Evolutionary conservation across 1,140 invertebrate genomes (phyloP).

Genomic region (Diabrotica undecimpunctata): DNA sequence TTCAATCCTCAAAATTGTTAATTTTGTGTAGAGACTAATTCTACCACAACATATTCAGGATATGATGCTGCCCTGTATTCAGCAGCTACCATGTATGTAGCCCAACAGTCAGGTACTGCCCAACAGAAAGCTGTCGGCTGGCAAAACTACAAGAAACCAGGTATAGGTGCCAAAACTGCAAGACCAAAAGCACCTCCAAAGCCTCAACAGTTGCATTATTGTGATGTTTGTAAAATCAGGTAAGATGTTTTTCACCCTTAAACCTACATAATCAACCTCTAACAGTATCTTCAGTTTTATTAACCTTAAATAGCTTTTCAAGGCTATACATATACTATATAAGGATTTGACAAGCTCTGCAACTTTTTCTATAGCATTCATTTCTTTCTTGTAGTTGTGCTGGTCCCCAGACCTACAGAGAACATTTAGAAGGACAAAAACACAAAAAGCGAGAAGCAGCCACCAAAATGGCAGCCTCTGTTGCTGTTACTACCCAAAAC

Average conservation of each 20-base stretch:
- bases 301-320: too few species aligned
- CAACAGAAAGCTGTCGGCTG: slow-evolving; percentile 58
- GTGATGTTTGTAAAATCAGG: slow-evolving; percentile 96
- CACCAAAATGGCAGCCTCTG: slow-evolving; percentile 67
- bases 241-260: slow-evolving; percentile 47
- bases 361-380: too few species aligned
- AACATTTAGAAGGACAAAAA: slow-evolving; percentile 96
- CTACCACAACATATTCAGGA: slow-evolving; percentile 68
- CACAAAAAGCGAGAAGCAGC: slow-evolving; percentile 98
- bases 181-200: slow-evolving; percentile 78
- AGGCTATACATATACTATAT: too few species aligned
- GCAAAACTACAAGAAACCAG: slow-evolving; percentile 71
- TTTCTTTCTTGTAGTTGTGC: slow-evolving; percentile 38
- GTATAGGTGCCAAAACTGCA: slow-evolving; percentile 60
- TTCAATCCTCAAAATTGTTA: slow-evolving; percentile 14
- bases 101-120: slow-evolving; percentile 58
- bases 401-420: slow-evolving; percentile 79
- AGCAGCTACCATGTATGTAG: slow-evolving; percentile 88
- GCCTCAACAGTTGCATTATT: slow-evolving; percentile 89
- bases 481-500: slow-evolving; percentile 52
- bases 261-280: too few species aligned
- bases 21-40: slow-evolving; percentile 50
- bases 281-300: too few species aligned
- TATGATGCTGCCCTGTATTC: slow-evolving; percentile 91
- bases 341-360: too few species aligned